A percentile compares a stretch with the other conserved stretches of the same genome.
Evolutionary conservation across 2,797 vertebrate species (phyloP).

Genomic region (Melanotaenia pygmaea): DNA sequence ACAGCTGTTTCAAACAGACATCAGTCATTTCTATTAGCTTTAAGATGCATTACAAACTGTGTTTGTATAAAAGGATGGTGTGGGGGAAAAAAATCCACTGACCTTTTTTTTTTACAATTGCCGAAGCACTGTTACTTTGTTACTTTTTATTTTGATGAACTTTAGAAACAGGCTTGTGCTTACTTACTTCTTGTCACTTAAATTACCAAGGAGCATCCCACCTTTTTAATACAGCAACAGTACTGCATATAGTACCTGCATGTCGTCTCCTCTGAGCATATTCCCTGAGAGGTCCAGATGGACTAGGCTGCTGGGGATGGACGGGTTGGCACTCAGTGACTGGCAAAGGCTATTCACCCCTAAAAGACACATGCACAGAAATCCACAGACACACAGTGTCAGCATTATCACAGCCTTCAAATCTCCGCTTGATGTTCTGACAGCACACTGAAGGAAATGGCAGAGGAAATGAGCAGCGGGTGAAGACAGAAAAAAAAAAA

Average conservation of each 20-base stretch:
- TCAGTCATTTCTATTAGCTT: background rate
- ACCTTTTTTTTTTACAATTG: background rate
- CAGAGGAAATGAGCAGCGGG: slow-evolving; percentile 57
- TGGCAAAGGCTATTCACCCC: slow-evolving; percentile 98
- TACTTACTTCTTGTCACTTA: background rate
- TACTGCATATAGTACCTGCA: slow-evolving; percentile 84
- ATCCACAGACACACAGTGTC: slow-evolving; percentile 37
- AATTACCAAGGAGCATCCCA: background rate
- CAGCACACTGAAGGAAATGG: slow-evolving; percentile 58
- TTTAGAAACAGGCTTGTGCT: background rate
- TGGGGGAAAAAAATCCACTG: background rate
- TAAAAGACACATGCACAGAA: slow-evolving; percentile 63
- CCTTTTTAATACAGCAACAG: background rate
- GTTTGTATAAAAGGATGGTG: background rate
- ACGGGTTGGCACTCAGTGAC: slow-evolving; percentile 94
- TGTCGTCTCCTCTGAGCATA: slow-evolving; percentile 92
- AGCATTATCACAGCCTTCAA: slow-evolving; percentile 37
- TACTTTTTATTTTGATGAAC: background rate
- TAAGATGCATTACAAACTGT: background rate
- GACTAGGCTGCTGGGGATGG: slow-evolving; percentile 89
- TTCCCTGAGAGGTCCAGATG: slow-evolving; percentile 99
- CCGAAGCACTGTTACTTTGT: background rate
- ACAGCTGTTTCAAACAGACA: background rate
- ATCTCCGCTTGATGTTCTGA: slow-evolving; percentile 60
- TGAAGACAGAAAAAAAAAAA: slow-evolving; percentile 36